Conservation (phyloP, 2,797 vertebrate genomes). For the Allobates femoralis region DNA sequence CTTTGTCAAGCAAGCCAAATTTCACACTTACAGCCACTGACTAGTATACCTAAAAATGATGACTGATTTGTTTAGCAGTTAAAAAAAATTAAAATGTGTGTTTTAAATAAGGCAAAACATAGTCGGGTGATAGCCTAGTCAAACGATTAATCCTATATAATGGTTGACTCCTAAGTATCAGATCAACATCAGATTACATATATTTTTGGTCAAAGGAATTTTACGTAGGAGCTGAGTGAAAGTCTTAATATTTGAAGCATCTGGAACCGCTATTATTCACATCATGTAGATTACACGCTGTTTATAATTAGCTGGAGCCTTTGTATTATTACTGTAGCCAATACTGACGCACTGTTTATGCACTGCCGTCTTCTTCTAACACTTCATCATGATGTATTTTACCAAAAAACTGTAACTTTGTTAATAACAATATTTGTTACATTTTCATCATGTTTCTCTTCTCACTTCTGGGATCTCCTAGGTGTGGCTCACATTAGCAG, state of each 20-base stretch:
- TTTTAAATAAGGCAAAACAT: background rate
- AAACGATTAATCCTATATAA: background rate
- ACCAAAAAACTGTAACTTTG: conserved; percentile 4
- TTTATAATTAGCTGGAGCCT: conserved; percentile 16
- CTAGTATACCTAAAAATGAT: background rate
- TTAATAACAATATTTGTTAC: conserved; percentile 19
- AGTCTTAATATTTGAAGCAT: conserved; percentile 1
- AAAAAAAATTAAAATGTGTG: background rate
- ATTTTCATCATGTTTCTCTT: conserved; percentile 1
- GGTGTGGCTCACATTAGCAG: conserved; percentile 14
- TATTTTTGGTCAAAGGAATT: background rate
- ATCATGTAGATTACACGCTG: background rate
- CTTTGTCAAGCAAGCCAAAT: too few relatives aligned
- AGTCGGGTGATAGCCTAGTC: background rate
- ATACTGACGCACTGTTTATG: background rate
- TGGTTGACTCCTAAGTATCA: background rate
- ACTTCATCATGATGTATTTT: conserved; percentile 20
- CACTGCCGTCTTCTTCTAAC: background rate
- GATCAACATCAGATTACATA: background rate
- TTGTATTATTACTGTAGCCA: conserved; percentile 16
- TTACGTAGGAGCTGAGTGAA: conserved; percentile 1
- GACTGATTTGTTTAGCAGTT: background rate
- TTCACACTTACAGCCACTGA: background rate
- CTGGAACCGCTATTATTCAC: conserved; percentile 29
- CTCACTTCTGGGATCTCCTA: conserved; percentile 26